Evolutionary conservation across 2,113 vertebrate species (phyloP), one percentile per base, ranked within the genome.

Genomic region (Alaudala cheleensis): DNA sequence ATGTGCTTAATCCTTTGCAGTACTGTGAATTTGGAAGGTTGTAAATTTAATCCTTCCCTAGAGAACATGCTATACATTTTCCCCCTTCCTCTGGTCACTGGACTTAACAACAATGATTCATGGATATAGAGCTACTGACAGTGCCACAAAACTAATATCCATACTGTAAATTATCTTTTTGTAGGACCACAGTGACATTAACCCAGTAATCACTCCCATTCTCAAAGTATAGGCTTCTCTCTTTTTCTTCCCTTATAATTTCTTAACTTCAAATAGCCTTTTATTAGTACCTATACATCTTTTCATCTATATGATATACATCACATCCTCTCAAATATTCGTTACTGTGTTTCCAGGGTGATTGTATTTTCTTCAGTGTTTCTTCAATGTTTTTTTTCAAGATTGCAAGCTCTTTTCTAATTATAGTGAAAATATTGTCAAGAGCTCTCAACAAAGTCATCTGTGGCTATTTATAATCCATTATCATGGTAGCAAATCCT

Each of bases 401-500:
- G 67, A 64, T 40, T 82, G 33, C 56, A 73, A 83, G 19, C 60
- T 73, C 28, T 70, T 51, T 21, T 34, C 16, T 73, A 70, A 54
- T 23, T 28, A 67, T 22, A 89, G 51, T 18, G 37, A 94, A 89
- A 89, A 79, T 45, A 87, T 56, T 86, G 64, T 37, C 34, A 57
- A 91, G 45, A 20, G 11, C 31, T 82, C 17, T 42, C 6, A 3
- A 78, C 58, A 71, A 79, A 88, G 33, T 34, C 6, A 67, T 42
- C 31, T 51, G 28, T 39, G 44, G 44, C 61, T 81, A 84, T 73
- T 92, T 90, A 42, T 79, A 94, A 96, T 76, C 90, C 58, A 85
- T 96, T 92, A 86, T 71, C 83, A 69, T 66, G 37, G 81, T 72
- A 80, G 84, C 53, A 90, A 80, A 88, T 87, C 72, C 88, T 95